Base-by-base conservation (phyloP, 2,888 invertebrate genomes). In the Callinectes sapidus region DNA sequence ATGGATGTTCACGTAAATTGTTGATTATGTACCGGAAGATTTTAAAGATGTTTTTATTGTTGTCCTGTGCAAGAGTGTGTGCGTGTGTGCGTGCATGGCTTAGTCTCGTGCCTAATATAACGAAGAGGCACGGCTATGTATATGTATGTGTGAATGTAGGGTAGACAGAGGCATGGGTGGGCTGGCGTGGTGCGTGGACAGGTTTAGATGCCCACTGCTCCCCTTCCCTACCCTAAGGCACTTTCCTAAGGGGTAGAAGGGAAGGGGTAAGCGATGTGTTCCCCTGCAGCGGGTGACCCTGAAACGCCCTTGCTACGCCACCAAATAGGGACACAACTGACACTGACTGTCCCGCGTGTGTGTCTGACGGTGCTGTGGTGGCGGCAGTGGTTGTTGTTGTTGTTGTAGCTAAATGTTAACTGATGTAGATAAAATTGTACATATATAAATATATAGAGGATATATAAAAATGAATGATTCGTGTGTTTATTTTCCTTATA, bases 141-240 rank as follows among this genome's bases (percentile, higher is more conserved):
- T 91, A 42, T 91, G 89, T 91, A 54, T 88, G 91, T 91, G 89
- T 89, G 81, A 88, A 6, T 71, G 71, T 71, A 66, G 8, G 66
- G 3, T 55, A 81, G 90, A 66, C 35, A 48, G 8, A 32, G 32
- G 32, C 16, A 81, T 16, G n/a, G 32, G 81, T 81, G 81, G n/a
- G 32, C 35, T 81, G 8, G 16, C 28, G 23, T 35, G 35, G 16
- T 35, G 81, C 18, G n/a, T 81, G n/a, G 18, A 71, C n/a, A 35
- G 81, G 14, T 81, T 16, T 81, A 32, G 32, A 81, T 81, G 16
- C 35, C 16, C 81, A 10, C 35, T 81, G 35, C 23, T 16, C 23
- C 61, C 23, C 61, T 23, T 23, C 18, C 61, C 23, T 18, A 1
- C 61, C 61, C 18, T 23, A 5, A 2, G 61, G 18, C 61, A 61